phyloP scores from a whole-genome alignment of 2,888 invertebrate genomes.

The Notodonta dromedarius region DNA sequence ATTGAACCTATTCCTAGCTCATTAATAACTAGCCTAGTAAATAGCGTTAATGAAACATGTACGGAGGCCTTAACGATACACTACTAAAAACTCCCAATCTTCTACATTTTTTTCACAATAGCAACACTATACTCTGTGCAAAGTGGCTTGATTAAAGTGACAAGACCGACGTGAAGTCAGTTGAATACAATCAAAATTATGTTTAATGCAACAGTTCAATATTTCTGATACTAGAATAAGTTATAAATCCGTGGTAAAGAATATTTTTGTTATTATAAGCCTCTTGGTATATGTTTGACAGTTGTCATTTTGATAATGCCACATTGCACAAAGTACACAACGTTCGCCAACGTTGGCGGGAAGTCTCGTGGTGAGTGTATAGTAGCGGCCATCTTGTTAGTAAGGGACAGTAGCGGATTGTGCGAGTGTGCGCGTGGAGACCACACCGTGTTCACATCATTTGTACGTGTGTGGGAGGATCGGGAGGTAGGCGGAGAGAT shows the following conservation, averaged over 20 bases:
- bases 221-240: too few species aligned
- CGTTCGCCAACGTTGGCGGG: conserved; percentile 35
- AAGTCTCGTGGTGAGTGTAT: conserved; percentile 50
- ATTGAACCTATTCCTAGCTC: conserved; percentile 67
- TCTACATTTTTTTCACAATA: conserved; percentile 19
- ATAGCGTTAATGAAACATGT: conserved; percentile 77
- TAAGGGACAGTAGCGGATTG: conserved; percentile 76
- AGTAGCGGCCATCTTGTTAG: conserved; percentile 73
- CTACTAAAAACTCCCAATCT: conserved; percentile 36
- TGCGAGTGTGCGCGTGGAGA: conserved; percentile 80
- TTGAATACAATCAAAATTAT: too few species aligned
- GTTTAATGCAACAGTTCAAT: too few species aligned
- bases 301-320: conserved; percentile 12
- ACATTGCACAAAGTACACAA: conserved; percentile 16
- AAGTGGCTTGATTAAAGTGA: neutral
- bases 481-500: conserved; percentile 47
- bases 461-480: conserved; percentile 38
- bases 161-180: neutral
- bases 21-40: conserved; percentile 74
- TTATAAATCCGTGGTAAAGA: too few species aligned
- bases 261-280: neutral
- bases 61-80: conserved; percentile 66
- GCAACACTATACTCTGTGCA: conserved; percentile 18
- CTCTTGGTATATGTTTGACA: neutral
- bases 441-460: conserved; percentile 75